Conservation (phyloP, 2,888 invertebrate species). For the Tanaodytes sp. region DNA sequence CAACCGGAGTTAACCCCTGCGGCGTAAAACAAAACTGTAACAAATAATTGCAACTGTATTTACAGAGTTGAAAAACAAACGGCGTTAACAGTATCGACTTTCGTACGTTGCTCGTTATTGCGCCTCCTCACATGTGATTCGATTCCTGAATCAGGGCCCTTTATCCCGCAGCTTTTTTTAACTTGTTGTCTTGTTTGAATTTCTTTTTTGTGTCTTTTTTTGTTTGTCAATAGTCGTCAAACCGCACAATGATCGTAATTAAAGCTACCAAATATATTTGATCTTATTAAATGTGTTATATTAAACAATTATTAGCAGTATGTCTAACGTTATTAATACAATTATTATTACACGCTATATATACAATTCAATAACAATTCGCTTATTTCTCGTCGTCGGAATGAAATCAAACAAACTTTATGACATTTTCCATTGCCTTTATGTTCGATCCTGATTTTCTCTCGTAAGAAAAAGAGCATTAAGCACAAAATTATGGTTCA, state of each 20-base stretch:
- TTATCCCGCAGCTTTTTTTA: too few relatives aligned
- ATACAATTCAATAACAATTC: slow-evolving; percentile 69
- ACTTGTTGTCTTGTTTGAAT: neutral
- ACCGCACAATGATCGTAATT: slow-evolving; percentile 53
- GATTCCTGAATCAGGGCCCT: too few relatives aligned
- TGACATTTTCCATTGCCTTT: slow-evolving; percentile 13
- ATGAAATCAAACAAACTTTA: slow-evolving; percentile 11
- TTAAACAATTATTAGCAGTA: slow-evolving; percentile 65
- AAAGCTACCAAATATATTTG: slow-evolving; percentile 67
- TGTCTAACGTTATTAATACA: slow-evolving; percentile 64
- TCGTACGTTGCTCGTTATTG: too few relatives aligned
- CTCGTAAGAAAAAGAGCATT: too few relatives aligned
- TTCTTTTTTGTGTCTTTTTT: neutral
- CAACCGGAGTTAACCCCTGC: slow-evolving; percentile 22
- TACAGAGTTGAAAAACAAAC: slow-evolving; percentile 36
- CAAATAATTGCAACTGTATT: slow-evolving; percentile 52
- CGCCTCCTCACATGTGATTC: too few relatives aligned
- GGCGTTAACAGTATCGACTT: slow-evolving; percentile 4
- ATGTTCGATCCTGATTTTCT: too few relatives aligned
- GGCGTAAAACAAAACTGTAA: slow-evolving; percentile 35
- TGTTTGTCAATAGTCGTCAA: slow-evolving; percentile 28
- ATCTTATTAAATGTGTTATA: slow-evolving; percentile 64
- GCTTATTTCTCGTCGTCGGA: slow-evolving; percentile 49
- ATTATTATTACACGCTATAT: slow-evolving; percentile 65
- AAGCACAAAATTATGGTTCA: too few relatives aligned